Conservation (phyloP, 2,113 vertebrate genomes). For the Callaeas wilsoni region DNA sequence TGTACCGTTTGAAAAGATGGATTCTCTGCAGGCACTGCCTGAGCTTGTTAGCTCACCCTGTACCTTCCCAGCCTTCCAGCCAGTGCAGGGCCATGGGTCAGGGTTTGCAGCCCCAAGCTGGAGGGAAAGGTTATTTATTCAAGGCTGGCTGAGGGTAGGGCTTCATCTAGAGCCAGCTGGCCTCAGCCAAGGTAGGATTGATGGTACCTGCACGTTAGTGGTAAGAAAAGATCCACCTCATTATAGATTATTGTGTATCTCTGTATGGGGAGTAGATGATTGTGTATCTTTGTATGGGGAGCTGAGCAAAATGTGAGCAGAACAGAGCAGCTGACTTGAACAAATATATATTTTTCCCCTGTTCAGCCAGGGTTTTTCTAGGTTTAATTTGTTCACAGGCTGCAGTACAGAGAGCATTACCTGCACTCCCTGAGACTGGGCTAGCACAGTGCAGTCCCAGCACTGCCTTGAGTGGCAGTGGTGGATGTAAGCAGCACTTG, state of each 20-base stretch:
- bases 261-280: background rate
- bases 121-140: background rate
- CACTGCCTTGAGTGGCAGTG: rapidly evolving
- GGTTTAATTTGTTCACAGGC: background rate
- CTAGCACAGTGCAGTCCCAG: too few relatives aligned
- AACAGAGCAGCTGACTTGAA: background rate
- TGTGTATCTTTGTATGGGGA: background rate
- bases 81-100: rapidly evolving
- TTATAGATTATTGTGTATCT: background rate
- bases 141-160: background rate
- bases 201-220: background rate
- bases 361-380: background rate
- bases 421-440: rapidly evolving
- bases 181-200: background rate
- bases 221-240: background rate
- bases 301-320: background rate
- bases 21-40: background rate
- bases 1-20: background rate
- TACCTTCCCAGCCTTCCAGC: background rate
- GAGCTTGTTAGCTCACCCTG: background rate
- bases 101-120: background rate
- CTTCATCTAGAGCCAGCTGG: background rate
- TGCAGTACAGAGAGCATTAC: background rate
- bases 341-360: background rate
- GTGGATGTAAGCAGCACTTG: background rate